A percentile compares a stretch with the other conserved stretches of the same genome.
phyloP scores from a whole-genome alignment of 2,888 invertebrate species.

The Prenolepis imparis region DNA sequence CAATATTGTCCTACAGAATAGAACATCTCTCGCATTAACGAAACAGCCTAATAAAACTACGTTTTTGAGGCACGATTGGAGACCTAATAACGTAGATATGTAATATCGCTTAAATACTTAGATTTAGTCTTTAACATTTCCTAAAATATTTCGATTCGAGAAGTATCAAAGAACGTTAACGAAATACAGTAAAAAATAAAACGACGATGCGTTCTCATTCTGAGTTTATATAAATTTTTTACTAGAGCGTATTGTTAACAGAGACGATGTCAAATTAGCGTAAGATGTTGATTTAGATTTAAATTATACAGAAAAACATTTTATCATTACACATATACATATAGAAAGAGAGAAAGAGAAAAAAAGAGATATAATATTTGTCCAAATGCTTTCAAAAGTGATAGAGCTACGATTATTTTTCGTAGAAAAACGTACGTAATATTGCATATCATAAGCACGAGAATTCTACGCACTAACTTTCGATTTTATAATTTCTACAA shows the following conservation, averaged over 20 bases:
- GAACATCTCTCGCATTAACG: constrained; percentile 39
- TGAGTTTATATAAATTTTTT: constrained; percentile 68
- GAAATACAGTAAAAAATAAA: constrained; percentile 42
- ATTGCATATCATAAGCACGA: constrained; percentile 66
- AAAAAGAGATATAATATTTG: constrained; percentile 28
- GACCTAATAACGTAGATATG: constrained; percentile 53
- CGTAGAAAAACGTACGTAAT: constrained; percentile 46
- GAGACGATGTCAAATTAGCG: constrained; percentile 32
- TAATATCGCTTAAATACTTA: constrained; percentile 65
- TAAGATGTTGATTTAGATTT: constrained; percentile 45
- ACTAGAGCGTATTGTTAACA: constrained; percentile 54
- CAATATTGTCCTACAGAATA: constrained; percentile 24
- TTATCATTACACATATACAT: constrained; percentile 3
- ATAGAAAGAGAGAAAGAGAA: not conserved
- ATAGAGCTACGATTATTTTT: constrained; percentile 54
- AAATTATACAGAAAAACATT: constrained; percentile 13
- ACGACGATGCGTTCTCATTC: constrained; percentile 49
- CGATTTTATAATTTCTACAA: constrained; percentile 15
- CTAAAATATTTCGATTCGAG: constrained; percentile 14
- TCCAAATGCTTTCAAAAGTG: constrained; percentile 3
- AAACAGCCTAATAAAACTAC: constrained; percentile 57
- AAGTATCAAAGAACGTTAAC: constrained; percentile 23
- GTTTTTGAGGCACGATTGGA: constrained; percentile 43
- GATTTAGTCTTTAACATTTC: constrained; percentile 47
- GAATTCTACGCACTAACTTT: constrained; percentile 30